Evolutionary conservation across 2,113 vertebrate genomes (phyloP).

Genomic region (Sula dactylatra): DNA sequence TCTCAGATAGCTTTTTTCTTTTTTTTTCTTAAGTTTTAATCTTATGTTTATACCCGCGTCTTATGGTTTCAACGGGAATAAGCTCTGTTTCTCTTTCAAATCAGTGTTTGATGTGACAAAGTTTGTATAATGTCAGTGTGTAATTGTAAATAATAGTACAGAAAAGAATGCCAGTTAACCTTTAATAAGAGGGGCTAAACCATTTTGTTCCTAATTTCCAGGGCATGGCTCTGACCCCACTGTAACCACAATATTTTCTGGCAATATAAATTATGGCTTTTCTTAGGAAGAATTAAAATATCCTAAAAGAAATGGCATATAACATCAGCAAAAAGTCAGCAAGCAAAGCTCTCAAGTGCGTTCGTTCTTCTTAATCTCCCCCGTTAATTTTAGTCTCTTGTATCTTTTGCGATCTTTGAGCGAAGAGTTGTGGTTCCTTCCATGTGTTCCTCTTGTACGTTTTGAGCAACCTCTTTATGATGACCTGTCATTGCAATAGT

Average conservation of each 20-base stretch:
- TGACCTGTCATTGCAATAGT: background rate
- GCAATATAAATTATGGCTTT: background rate
- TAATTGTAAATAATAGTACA: background rate
- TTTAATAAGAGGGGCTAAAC: background rate
- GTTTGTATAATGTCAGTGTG: background rate
- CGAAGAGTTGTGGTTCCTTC: background rate
- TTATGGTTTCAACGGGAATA: background rate
- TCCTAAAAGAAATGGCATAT: background rate
- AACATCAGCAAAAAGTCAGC: background rate
- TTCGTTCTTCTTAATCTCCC: background rate
- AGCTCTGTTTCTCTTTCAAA: background rate
- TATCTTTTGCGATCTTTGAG: background rate
- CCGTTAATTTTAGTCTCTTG: background rate
- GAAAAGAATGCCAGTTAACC: background rate
- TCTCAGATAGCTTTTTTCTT: background rate
- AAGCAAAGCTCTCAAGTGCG: background rate
- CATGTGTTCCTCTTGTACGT: accelerated
- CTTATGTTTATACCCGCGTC: background rate
- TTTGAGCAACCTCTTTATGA: background rate
- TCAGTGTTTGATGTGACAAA: background rate
- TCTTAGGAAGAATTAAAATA: background rate
- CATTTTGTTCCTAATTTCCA: background rate
- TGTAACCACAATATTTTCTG: background rate
- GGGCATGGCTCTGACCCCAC: background rate
- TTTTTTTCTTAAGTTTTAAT: background rate